A percentile compares a stretch with the other conserved stretches of the same genome.
These are phyloP conservation scores for Mythimna loreyi DNA, from an alignment of 2,888 invertebrate species.

Conservation along the genomic window DNA sequence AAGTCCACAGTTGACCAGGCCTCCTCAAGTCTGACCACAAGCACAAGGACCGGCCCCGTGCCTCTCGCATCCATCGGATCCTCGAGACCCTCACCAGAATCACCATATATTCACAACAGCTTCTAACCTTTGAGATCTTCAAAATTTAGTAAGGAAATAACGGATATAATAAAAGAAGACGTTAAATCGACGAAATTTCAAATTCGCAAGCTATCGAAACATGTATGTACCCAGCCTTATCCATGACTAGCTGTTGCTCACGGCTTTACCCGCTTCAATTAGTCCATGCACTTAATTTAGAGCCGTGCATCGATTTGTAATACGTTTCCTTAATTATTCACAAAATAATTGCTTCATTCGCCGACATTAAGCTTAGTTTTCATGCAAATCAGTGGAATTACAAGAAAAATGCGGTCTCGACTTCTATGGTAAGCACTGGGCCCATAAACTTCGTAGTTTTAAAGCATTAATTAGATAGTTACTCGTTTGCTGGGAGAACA, in stretches of 20 bases:
- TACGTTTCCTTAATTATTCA: conserved; percentile 54
- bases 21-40: no score
- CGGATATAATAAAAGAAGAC: background rate
- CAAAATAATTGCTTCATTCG: conserved; percentile 56
- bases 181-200: background rate
- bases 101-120: no score
- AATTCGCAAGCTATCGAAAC: background rate
- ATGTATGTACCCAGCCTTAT: conserved; percentile 26
- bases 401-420: conserved; percentile 31
- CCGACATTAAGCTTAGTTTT: conserved; percentile 31
- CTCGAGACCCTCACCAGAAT: no score
- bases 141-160: background rate
- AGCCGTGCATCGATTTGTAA: conserved; percentile 45
- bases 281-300: conserved; percentile 53
- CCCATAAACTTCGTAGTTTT: conserved; percentile 28
- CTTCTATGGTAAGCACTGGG: conserved; percentile 20
- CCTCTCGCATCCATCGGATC: no score
- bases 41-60: no score
- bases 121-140: background rate
- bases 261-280: conserved; percentile 49
- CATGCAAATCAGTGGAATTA: conserved; percentile 35
- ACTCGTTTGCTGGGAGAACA: conserved; percentile 20
- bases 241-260: conserved; percentile 25
- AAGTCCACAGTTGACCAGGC: no score
- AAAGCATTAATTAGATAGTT: conserved; percentile 28